phyloP scores from a whole-genome alignment of 2,113 vertebrate species.

The Protobothrops flavoviridis region DNA sequence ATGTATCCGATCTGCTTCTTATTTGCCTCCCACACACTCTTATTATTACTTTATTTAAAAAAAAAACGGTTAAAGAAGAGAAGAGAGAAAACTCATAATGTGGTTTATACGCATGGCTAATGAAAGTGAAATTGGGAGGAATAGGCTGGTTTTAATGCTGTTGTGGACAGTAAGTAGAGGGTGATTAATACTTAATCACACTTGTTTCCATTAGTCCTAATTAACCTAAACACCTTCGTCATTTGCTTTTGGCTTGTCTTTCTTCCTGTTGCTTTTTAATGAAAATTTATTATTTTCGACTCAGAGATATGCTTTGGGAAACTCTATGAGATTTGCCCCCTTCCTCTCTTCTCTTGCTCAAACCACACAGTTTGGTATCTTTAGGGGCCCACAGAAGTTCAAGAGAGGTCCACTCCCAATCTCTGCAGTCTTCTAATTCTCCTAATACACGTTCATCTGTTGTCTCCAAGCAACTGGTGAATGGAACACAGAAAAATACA shows the following conservation, averaged over 20 bases:
- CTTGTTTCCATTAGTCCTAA: constrained; percentile 52
- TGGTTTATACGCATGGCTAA: constrained; percentile 54
- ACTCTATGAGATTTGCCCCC: not conserved
- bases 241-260: constrained; percentile 21
- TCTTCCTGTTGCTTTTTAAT: constrained; percentile 28
- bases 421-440: not conserved
- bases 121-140: constrained; percentile 23
- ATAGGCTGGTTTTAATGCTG: constrained; percentile 38
- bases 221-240: constrained; percentile 49
- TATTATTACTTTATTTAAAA: constrained; percentile 37
- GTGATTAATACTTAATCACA: constrained; percentile 62
- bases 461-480: not conserved
- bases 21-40: constrained; percentile 32
- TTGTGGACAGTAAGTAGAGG: constrained; percentile 57
- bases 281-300: not conserved
- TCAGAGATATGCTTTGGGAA: not conserved
- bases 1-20: constrained; percentile 30
- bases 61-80: constrained; percentile 16
- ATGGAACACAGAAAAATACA: not conserved
- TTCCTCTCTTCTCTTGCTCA: not conserved
- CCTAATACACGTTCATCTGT: too few species aligned
- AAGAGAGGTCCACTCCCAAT: not conserved
- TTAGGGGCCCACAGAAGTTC: not conserved
- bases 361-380: not conserved
- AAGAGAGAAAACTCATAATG: constrained; percentile 51